Evolutionary conservation across 2,797 vertebrate species (phyloP).

Genomic region (Eremophila alpestris): DNA sequence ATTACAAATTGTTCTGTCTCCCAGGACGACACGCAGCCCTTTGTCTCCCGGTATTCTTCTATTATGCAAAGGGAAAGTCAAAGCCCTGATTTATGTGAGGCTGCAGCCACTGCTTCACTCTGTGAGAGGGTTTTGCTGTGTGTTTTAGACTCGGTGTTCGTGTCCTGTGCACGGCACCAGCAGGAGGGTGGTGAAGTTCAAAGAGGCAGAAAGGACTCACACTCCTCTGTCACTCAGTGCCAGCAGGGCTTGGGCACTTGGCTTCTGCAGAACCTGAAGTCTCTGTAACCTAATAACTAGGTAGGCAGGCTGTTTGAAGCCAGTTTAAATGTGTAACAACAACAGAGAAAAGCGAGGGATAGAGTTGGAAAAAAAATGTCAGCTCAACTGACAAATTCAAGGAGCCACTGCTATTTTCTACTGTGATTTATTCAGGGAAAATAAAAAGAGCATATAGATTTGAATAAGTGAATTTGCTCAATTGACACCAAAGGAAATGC

Average conservation of each 20-base stretch:
- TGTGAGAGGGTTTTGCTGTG: background rate
- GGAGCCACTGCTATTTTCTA: background rate
- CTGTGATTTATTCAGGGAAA: background rate
- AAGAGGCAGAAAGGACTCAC: background rate
- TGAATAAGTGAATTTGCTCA: background rate
- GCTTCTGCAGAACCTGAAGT: background rate
- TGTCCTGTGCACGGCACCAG: background rate
- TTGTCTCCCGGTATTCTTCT: background rate
- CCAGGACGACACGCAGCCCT: rapidly evolving
- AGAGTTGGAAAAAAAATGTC: background rate
- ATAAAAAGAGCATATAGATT: background rate
- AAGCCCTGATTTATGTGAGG: background rate
- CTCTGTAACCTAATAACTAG: background rate
- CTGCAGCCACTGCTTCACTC: background rate
- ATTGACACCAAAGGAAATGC: background rate
- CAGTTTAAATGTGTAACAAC: background rate
- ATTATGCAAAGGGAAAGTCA: background rate
- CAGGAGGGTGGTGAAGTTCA: background rate
- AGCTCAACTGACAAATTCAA: background rate
- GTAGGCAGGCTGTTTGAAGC: background rate
- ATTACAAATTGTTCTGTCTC: background rate
- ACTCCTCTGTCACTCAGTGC: background rate
- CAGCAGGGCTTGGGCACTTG: background rate
- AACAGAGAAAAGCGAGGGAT: background rate
- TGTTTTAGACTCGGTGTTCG: background rate